phyloP scores from a whole-genome alignment of 2,113 vertebrate species.

The Tenebrosternarchus preto region DNA sequence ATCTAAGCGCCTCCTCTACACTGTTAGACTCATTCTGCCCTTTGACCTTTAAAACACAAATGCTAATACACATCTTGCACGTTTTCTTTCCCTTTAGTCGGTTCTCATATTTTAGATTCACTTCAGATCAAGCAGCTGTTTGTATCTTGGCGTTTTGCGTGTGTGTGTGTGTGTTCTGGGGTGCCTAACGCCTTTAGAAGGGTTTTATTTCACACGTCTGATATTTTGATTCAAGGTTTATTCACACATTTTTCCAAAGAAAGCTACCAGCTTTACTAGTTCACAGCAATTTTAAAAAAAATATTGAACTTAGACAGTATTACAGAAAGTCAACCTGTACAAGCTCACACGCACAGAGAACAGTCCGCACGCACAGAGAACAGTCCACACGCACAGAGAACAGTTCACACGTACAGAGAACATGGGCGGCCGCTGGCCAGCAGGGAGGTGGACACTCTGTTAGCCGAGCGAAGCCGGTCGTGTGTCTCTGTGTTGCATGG shows the following conservation, averaged over 20 bases:
- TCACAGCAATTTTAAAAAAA: slow-evolving; percentile 5
- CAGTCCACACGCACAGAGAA: neutral
- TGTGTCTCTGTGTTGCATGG: slow-evolving; percentile 60
- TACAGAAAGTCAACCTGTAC: neutral
- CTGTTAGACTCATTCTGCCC: slow-evolving; percentile 33
- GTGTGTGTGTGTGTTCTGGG: neutral
- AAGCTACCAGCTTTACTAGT: neutral
- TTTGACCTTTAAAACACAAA: slow-evolving; percentile 46
- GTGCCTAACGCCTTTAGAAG: neutral
- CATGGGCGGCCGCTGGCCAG: slow-evolving; percentile 9
- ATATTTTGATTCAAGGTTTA: slow-evolving; percentile 17
- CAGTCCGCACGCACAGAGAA: neutral
- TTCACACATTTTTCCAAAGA: slow-evolving; percentile 14
- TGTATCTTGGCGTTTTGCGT: neutral
- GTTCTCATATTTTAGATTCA: slow-evolving; percentile 36
- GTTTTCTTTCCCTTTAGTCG: slow-evolving; percentile 33
- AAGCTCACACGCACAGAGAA: neutral
- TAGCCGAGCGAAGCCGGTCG: slow-evolving; percentile 52
- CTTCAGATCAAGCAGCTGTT: slow-evolving; percentile 25
- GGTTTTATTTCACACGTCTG: slow-evolving; percentile 21
- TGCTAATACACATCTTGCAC: slow-evolving; percentile 55
- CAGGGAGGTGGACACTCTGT: slow-evolving; percentile 26
- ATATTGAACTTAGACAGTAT: neutral
- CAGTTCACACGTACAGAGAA: neutral
- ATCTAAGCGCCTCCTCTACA: slow-evolving; percentile 18